Evolutionary conservation across 2,888 invertebrate species (phyloP).

Genomic region (Vandiemenella viatica): DNA sequence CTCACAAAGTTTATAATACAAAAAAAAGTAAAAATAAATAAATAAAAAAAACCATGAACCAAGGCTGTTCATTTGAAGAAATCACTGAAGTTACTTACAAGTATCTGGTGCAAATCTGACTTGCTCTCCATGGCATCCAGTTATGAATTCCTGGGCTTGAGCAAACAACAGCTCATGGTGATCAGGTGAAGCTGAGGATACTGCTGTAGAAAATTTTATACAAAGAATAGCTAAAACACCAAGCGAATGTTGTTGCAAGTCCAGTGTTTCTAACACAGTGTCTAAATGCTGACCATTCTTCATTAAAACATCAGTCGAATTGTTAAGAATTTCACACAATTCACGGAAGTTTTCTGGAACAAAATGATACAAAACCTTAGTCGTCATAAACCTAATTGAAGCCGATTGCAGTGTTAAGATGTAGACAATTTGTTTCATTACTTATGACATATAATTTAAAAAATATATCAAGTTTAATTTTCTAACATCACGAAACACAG

Average conservation of each 20-base stretch:
- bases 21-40: too few relatives aligned
- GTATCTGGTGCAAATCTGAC: slow-evolving; percentile 70
- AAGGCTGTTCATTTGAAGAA: too few relatives aligned
- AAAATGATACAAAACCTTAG: background rate
- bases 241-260: slow-evolving; percentile 80
- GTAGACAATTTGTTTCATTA: too few relatives aligned
- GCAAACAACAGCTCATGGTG: slow-evolving; percentile 41
- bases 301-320: slow-evolving; percentile 64
- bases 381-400: too few relatives aligned
- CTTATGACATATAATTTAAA: background rate
- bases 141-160: slow-evolving; percentile 74
- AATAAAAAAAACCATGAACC: too few relatives aligned
- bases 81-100: too few relatives aligned
- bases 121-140: slow-evolving; percentile 78
- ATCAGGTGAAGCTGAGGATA: slow-evolving; percentile 16
- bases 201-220: slow-evolving; percentile 54
- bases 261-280: slow-evolving; percentile 79
- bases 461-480: too few relatives aligned
- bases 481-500: background rate
- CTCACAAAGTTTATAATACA: too few relatives aligned
- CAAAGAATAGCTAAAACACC: slow-evolving; percentile 76
- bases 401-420: too few relatives aligned
- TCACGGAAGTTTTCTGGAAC: slow-evolving; percentile 59
- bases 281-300: slow-evolving; percentile 75
- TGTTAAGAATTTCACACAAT: slow-evolving; percentile 54